Conservation (phyloP, 2,888 invertebrate species). For the Arctia plantaginis region DNA sequence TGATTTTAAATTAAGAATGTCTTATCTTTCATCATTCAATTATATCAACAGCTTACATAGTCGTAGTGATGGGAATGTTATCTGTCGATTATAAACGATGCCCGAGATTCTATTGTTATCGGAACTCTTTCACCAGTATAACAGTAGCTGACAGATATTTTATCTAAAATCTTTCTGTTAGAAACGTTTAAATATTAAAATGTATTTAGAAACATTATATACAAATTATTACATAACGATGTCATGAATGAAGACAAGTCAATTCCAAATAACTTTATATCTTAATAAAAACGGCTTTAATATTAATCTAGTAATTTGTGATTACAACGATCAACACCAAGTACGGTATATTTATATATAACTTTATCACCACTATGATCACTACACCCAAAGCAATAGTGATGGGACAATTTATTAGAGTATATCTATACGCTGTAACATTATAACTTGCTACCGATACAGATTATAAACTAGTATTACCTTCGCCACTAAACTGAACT, state of each 20-base stretch:
- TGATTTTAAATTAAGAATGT: slow-evolving; percentile 11
- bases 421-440: slow-evolving; percentile 26
- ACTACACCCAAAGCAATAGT: neutral
- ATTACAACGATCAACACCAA: neutral
- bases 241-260: neutral
- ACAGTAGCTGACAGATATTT: neutral
- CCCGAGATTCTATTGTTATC: neutral
- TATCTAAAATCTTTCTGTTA: neutral
- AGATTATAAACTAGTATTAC: slow-evolving; percentile 42
- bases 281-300: neutral
- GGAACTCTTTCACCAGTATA: neutral
- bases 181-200: neutral
- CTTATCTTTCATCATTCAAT: slow-evolving; percentile 14
- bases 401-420: slow-evolving; percentile 5
- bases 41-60: slow-evolving; percentile 15
- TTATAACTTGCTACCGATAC: slow-evolving; percentile 37
- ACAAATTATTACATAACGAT: neutral
- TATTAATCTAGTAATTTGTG: neutral
- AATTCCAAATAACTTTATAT: neutral
- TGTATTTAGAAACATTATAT: too few relatives aligned
- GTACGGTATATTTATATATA: neutral
- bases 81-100: slow-evolving; percentile 12
- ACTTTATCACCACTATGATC: neutral
- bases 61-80: slow-evolving; percentile 34
- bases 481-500: slow-evolving; percentile 41